Conservation (phyloP, 2,797 vertebrate genomes). For the Scomberomorus guttatus region DNA sequence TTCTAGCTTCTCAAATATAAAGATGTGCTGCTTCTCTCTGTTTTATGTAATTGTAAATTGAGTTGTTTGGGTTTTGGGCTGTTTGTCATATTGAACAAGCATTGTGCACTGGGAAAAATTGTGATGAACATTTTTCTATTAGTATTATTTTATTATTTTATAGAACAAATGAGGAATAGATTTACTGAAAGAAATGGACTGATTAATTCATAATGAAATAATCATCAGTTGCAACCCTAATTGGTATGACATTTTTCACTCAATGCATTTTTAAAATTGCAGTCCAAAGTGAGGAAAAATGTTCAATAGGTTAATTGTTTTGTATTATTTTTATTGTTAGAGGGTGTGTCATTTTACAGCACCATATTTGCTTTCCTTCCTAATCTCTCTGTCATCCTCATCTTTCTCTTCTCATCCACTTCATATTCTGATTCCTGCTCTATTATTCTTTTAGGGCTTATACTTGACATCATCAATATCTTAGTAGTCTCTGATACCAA, state of each 20-base stretch:
- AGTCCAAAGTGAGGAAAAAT: neutral
- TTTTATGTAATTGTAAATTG: neutral
- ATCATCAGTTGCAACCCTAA: neutral
- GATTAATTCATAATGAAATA: neutral
- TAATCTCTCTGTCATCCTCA: neutral
- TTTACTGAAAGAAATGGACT: neutral
- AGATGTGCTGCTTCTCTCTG: neutral
- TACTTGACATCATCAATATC: slow-evolving; percentile 45
- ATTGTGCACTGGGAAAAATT: slow-evolving; percentile 4
- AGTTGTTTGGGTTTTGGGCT: neutral
- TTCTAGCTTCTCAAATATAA: neutral
- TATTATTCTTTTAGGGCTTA: slow-evolving; percentile 16
- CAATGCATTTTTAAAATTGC: neutral
- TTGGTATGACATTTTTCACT: neutral
- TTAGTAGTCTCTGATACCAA: slow-evolving; percentile 25
- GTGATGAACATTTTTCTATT: neutral
- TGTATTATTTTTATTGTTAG: neutral
- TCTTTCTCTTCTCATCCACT: slow-evolving; percentile 9
- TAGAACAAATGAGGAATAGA: neutral
- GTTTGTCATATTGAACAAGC: neutral
- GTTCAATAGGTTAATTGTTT: neutral
- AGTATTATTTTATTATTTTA: neutral
- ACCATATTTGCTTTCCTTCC: slow-evolving; percentile 4
- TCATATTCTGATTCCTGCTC: slow-evolving; percentile 26
- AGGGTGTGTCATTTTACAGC: neutral